Base-by-base conservation (phyloP, 2,113 vertebrate genomes). In the Hippocampus mohnikei region DNA sequence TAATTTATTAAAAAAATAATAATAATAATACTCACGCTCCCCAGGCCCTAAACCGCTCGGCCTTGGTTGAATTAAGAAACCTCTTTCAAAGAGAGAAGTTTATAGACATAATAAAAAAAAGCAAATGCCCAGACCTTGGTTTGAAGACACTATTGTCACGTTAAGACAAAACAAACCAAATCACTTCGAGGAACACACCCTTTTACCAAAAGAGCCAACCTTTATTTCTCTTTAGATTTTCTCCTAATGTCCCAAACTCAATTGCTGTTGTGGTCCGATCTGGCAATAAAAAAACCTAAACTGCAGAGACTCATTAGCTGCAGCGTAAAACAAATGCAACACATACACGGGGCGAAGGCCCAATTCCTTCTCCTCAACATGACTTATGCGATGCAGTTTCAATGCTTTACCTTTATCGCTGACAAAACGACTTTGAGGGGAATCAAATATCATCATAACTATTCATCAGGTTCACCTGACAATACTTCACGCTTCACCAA, bases 281-380 rank as follows among this genome's bases (percentile, higher is more conserved):
- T 16, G 68, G 69, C 75, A 72, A 71, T 84, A 84, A 84, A 84
- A 84, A 89, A 85, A 68, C 37, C 15, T 85, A 83, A 82, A 89
- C 76, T 67, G 70, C 84, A 83, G 77, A 83, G 74, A 66, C 84
- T 89, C 86, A 25, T 42, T 66, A 1, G 40, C 18, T 61, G n/a
- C 9, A 58, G 23, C 23, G 15, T 58, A 27, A 27, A 58, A n/a
- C 4, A 65, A 42, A 65, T 3, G 18, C n/a, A 65, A 61, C 10
- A 68, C 5, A 8, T 65, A 58, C 6, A 60, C 15, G n/a, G 1
- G 4, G 50, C 21, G 9, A 53, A 53, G 18, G 15, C 16, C 23
- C 12, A 11, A 11, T 55, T 55, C 67, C 65, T 46, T 69, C 23
- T 64, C 63, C 21, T 23, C 52, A 53, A 44, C 53, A 55, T 50